phyloP scores from a whole-genome alignment of 2,113 vertebrate genomes.

The Poeciliopsis turrubarensis region DNA sequence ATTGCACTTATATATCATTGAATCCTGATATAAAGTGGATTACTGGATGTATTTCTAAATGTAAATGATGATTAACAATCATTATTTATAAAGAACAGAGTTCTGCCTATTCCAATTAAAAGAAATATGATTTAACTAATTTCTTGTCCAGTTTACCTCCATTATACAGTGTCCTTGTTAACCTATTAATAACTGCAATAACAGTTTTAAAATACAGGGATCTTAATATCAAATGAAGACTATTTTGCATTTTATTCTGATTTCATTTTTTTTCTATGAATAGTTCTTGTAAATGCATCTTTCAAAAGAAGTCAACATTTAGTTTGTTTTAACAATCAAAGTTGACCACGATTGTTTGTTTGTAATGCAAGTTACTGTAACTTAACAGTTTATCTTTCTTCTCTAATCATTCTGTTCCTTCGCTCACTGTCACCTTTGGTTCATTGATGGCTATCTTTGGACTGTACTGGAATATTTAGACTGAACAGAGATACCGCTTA shows the following conservation, averaged over 20 bases:
- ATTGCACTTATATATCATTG: background rate
- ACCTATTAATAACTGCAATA: background rate
- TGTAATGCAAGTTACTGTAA: background rate
- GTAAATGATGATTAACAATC: constrained; percentile 18
- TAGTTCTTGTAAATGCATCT: too few relatives aligned
- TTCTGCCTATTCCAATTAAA: background rate
- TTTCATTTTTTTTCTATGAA: too few relatives aligned
- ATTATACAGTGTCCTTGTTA: background rate
- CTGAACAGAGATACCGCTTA: constrained; percentile 29
- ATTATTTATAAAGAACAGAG: constrained; percentile 20
- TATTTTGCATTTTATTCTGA: background rate
- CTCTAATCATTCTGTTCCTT: constrained; percentile 22
- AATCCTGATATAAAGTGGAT: constrained; percentile 3
- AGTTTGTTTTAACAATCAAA: too few relatives aligned
- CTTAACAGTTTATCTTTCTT: background rate
- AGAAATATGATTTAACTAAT: constrained; percentile 11
- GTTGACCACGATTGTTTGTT: too few relatives aligned
- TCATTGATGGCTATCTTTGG: constrained; percentile 46
- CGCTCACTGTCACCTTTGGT: constrained; percentile 30
- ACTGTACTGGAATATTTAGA: constrained; percentile 58
- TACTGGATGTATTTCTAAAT: constrained; percentile 26
- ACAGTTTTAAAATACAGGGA: background rate
- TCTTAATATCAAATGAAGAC: background rate
- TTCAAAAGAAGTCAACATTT: too few relatives aligned
- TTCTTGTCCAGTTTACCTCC: background rate